Conservation (phyloP, 1,140 invertebrate genomes). For the Hyphantria cunea region DNA sequence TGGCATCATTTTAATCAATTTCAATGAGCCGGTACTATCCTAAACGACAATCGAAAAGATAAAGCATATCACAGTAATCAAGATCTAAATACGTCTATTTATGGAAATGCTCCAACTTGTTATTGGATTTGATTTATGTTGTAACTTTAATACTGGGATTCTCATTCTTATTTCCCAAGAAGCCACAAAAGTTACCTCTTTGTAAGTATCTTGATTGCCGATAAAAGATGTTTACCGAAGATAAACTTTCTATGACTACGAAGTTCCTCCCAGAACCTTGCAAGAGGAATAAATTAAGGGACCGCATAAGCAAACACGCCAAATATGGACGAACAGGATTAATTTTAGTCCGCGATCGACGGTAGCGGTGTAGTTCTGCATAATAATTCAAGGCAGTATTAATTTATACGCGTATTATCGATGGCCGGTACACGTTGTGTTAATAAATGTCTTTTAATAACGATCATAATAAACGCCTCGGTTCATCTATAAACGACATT, state of each 20-base stretch:
- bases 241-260: slow-evolving; percentile 34
- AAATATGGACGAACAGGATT: slow-evolving; percentile 41
- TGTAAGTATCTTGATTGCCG: slow-evolving; percentile 13
- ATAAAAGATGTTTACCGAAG: slow-evolving; percentile 24
- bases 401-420: slow-evolving; percentile 36
- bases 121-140: slow-evolving; percentile 23
- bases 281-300: slow-evolving; percentile 40
- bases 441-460: slow-evolving; percentile 20
- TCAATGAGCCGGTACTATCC: no score
- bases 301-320: slow-evolving; percentile 31
- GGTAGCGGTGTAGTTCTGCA: slow-evolving; percentile 28
- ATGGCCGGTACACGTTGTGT: slow-evolving; percentile 17
- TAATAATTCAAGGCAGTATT: slow-evolving; percentile 37
- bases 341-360: slow-evolving; percentile 36
- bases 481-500: no score
- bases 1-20: no score
- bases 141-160: slow-evolving; percentile 2
- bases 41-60: no score
- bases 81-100: no score
- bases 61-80: no score
- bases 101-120: no score
- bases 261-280: slow-evolving; percentile 25
- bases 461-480: background rate
- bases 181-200: slow-evolving; percentile 14
- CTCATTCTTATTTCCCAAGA: slow-evolving; percentile 5